Percentiles rank a stretch among this genome's conserved stretches.
These are phyloP conservation scores for Muscidifurax raptorellus DNA, from an alignment of 1,140 invertebrate species.

Conservation along the genomic window DNA sequence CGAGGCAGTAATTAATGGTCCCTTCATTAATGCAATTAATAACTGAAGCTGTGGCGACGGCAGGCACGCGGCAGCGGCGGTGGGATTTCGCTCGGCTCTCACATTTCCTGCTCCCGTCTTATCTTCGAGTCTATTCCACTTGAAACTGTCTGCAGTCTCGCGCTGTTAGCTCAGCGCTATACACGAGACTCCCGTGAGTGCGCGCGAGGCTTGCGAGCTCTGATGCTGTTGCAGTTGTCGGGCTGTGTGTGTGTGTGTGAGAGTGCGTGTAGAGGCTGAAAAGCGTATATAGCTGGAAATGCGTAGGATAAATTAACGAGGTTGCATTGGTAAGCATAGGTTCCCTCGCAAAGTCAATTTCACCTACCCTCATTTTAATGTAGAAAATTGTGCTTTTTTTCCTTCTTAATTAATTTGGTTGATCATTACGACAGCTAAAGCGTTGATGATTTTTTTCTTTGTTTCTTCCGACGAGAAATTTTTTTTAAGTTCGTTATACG, in stretches of 20 bases:
- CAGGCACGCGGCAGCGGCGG: background rate
- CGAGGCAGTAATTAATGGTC: conserved; percentile 31
- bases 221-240: background rate
- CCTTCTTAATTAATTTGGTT: too few relatives aligned
- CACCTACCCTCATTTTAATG: background rate
- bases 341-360: too few relatives aligned
- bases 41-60: conserved; percentile 40
- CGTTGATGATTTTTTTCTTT: too few relatives aligned
- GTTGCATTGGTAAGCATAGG: background rate
- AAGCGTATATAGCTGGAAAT: background rate
- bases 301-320: background rate
- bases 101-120: conserved; percentile 9
- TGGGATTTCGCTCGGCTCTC: background rate
- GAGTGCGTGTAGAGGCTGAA: background rate
- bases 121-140: conserved; percentile 34
- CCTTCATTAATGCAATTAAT: conserved; percentile 50
- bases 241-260: background rate
- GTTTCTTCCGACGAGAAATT: too few relatives aligned
- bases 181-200: background rate
- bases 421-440: too few relatives aligned
- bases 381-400: background rate
- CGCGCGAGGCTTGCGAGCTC: too few relatives aligned
- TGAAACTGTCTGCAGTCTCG: conserved; percentile 37
- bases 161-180: conserved; percentile 23
- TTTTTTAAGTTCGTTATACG: too few relatives aligned